Evolutionary conservation across 2,888 invertebrate genomes (phyloP), one percentile per base, ranked within the genome.

Genomic region (Brachynemurus nebulosus): DNA sequence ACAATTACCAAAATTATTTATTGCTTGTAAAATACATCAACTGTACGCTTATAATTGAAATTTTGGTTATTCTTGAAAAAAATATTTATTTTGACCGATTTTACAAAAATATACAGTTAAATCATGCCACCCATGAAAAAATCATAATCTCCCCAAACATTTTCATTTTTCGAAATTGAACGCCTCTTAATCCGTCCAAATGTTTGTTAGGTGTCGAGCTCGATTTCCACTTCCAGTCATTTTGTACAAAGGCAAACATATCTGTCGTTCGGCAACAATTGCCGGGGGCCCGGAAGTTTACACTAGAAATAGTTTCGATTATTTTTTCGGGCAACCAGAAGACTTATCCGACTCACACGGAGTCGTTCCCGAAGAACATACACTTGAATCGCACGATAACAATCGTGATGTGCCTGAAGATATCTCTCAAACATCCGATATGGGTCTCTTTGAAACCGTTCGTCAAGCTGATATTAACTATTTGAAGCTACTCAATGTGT

Each of bases 151-250:
- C n/a, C n/a, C n/a, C n/a, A n/a, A n/a, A n/a, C n/a, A n/a, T n/a
- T n/a, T n/a, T n/a, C n/a, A n/a, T n/a, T n/a, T n/a, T n/a, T n/a
- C n/a, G n/a, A n/a, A n/a, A n/a, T n/a, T n/a, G n/a, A n/a, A n/a
- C n/a, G n/a, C n/a, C n/a, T n/a, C n/a, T n/a, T n/a, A n/a, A n/a
- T n/a, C n/a, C n/a, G n/a, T n/a, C n/a, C n/a, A n/a, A n/a, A n/a
- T n/a, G n/a, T n/a, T 49, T 52, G 55, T 30, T 49, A 63, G 85
- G 53, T 84, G 84, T 60, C 70, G 85, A 41, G 76, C 80, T 43
- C 68, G 86, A 55, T 86, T 86, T 64, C 79, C 80, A 17, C 68
- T 82, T 40, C 85, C 86, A 38, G 83, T 84, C 11, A 84, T 86
- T 53, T 65, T 85, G 47, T 83, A 72, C 60, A 76, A 78, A 50